Percentiles rank a stretch among this genome's conserved stretches.
Conservation (phyloP, 2,797 vertebrate genomes). For the Pseudochirops corinnae region DNA sequence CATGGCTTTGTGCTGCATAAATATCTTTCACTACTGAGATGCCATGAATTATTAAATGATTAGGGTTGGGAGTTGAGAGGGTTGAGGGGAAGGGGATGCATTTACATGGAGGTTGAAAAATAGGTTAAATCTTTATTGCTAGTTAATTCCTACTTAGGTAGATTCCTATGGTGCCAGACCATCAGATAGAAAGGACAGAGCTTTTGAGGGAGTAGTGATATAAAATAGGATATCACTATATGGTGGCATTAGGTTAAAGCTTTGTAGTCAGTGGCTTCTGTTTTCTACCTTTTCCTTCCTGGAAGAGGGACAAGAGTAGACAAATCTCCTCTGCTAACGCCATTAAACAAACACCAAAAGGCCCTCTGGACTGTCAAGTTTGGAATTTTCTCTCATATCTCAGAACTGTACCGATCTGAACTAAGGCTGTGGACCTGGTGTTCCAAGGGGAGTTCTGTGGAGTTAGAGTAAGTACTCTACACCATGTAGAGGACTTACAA, state of each 20-base stretch:
- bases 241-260: not conserved
- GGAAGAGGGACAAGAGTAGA: constrained; percentile 29
- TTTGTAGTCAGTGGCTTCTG: constrained; percentile 34
- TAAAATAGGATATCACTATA: constrained; percentile 23
- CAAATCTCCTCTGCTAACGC: not conserved
- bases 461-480: not conserved
- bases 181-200: constrained; percentile 9
- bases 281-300: not conserved
- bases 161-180: constrained; percentile 16
- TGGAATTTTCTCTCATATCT: constrained; percentile 14
- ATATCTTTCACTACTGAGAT: not conserved
- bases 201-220: constrained; percentile 30
- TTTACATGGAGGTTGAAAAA: constrained; percentile 39
- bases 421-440: constrained; percentile 4
- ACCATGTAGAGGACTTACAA: constrained; percentile 23
- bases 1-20: not conserved
- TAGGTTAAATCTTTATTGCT: not conserved
- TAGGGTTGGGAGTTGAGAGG: not conserved
- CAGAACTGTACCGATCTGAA: constrained; percentile 31
- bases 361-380: not conserved
- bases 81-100: constrained; percentile 5
- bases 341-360: constrained; percentile 43
- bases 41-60: not conserved
- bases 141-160: not conserved
- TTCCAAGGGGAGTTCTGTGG: constrained; percentile 37